A percentile compares a stretch with the other conserved stretches of the same genome.
phyloP scores from a whole-genome alignment of 2,888 invertebrate species.

The Lathronympha strigana region DNA sequence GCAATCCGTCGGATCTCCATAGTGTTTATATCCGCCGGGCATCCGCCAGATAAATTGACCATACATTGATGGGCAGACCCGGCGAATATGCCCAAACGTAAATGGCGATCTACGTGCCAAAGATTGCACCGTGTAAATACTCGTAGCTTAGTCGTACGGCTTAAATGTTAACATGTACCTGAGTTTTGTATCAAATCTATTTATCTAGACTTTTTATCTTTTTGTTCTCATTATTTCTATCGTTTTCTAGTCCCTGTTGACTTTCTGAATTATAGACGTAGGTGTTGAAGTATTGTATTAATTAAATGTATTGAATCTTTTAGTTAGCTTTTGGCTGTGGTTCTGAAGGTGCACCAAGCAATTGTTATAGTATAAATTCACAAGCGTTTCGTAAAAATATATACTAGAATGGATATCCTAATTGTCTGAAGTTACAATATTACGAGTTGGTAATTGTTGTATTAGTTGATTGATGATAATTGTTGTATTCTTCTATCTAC shows the following conservation, averaged over 20 bases:
- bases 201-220: conserved; percentile 36
- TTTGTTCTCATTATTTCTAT: conserved; percentile 33
- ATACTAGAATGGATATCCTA: not conserved
- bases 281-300: conserved; percentile 37
- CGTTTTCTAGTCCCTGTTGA: conserved; percentile 39
- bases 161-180: conserved; percentile 41
- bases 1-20: too few relatives aligned
- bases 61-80: too few relatives aligned
- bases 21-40: too few relatives aligned
- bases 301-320: conserved; percentile 31
- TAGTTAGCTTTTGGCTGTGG: conserved; percentile 48
- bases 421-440: not conserved
- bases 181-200: conserved; percentile 42
- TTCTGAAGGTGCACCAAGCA: conserved; percentile 48
- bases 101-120: conserved; percentile 57
- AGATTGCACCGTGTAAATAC: conserved; percentile 49
- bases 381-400: conserved; percentile 34
- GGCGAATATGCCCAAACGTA: too few relatives aligned
- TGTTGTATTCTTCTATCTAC: not conserved
- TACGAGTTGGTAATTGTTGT: not conserved
- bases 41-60: too few relatives aligned
- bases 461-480: too few relatives aligned
- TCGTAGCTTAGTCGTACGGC: conserved; percentile 35
- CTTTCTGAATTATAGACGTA: conserved; percentile 27
- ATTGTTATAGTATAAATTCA: conserved; percentile 49